Conservation (phyloP, 2,113 vertebrate genomes). For the Psittacus erithacus region DNA sequence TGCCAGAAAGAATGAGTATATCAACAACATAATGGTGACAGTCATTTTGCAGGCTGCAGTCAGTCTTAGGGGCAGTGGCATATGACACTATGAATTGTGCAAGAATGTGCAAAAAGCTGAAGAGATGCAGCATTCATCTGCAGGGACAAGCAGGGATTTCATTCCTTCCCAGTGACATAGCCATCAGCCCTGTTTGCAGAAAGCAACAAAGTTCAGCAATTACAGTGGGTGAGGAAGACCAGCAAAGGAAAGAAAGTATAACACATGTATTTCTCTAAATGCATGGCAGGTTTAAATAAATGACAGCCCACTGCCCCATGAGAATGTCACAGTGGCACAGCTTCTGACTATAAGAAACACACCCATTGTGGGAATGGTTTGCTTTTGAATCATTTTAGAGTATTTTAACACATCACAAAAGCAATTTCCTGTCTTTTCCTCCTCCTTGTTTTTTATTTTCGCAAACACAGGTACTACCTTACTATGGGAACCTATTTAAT, state of each 20-base stretch:
- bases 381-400: neutral
- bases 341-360: neutral
- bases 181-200: neutral
- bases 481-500: neutral
- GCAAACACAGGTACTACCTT: neutral
- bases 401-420: neutral
- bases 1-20: neutral
- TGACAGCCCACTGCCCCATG: neutral
- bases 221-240: neutral
- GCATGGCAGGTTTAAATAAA: neutral
- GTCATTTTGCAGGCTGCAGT: neutral
- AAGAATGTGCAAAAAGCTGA: neutral
- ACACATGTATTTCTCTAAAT: neutral
- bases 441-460: neutral
- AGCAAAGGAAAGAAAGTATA: neutral
- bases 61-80: neutral
- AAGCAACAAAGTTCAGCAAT: neutral
- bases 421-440: neutral
- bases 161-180: neutral
- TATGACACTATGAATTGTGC: neutral
- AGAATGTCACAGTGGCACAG: neutral
- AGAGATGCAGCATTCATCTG: neutral
- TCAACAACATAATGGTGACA: neutral
- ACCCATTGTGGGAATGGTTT: neutral
- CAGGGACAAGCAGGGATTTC: neutral